Base-by-base conservation (phyloP, 2,888 invertebrate genomes). In the Cantharis rufa region DNA sequence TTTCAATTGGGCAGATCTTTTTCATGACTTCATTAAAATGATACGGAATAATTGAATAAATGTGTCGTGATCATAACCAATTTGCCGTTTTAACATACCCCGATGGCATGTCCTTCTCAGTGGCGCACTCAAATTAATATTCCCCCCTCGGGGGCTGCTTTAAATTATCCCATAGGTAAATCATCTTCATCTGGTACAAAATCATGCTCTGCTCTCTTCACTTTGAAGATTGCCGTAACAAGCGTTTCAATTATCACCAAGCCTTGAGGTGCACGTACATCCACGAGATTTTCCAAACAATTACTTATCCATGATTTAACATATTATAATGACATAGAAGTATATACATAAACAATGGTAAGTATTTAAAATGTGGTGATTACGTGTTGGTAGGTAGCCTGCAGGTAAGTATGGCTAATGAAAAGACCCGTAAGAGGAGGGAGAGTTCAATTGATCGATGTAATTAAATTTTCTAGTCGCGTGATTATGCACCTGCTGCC, bases 361-460 rank as follows among this genome's bases (percentile, higher is more conserved):
- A 70, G 80, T 74, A 78, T 81, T 82, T 82, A 79, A 82, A 79
- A 48, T 48, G 76, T 74, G 79, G 76, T 76, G 74, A 80, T 82
- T 81, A 80, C 79, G 77, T 71, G 76, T 80, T 78, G 71, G 72
- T 48, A 7, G 48, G 7, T 73, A 74, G 79, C 79, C 74, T 18
- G 15, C 68, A 75, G 80, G 77, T 64, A 70, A 69, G 70, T 76
- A 70, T 77, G 80, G 81, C 75, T 81, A 82, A 82, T 81, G 82
- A 82, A 81, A 78, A 75, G 76, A 74, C 79, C 79, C 75, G 77
- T 79, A 81, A 81, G 81, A 80, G 75, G 80, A 81, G 76, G 80
- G 80, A 82, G 81, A 82, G 81, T 82, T 82, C 81, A 82, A 83
- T 82, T 83, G 83, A 83, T 83, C 81, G 82, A 80, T 79, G 82